phyloP scores from a whole-genome alignment of 2,113 vertebrate species.

The Ancistrus triradiatus region DNA sequence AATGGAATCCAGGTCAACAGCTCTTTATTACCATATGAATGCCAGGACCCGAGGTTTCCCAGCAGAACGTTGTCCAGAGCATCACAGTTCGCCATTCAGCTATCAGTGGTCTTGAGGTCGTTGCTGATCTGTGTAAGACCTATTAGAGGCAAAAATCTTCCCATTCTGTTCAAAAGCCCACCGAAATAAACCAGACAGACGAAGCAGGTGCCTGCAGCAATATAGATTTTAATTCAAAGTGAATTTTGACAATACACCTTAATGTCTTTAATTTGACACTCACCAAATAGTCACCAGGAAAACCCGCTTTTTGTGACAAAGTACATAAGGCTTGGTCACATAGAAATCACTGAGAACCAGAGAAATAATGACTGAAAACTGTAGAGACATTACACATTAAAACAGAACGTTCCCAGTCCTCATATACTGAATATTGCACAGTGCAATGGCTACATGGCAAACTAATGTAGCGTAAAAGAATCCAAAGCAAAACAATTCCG shows the following conservation, averaged over 20 bases:
- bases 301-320: constrained; percentile 99
- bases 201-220: constrained; percentile 72
- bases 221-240: constrained; percentile 98
- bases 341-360: constrained; percentile 99
- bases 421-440: constrained; percentile 99
- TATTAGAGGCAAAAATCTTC: no score
- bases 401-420: constrained; percentile 87
- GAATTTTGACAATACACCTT: constrained; percentile 99
- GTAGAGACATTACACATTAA: constrained; percentile 93
- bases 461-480: constrained; percentile 92
- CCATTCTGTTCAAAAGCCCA: no score
- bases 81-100: no score
- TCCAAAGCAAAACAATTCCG: constrained; percentile 62
- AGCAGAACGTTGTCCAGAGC: no score
- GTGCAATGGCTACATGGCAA: constrained; percentile 99
- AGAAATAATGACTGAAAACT: constrained; percentile 87
- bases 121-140: no score
- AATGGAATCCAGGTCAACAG: no score
- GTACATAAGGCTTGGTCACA: constrained; percentile 99
- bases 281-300: constrained; percentile 99
- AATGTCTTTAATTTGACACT: constrained; percentile 99
- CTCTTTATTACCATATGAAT: no score
- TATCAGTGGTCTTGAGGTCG: no score
- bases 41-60: no score
- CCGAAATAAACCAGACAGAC: no score